Base-by-base conservation (phyloP, 2,113 vertebrate genomes). In the Psettodes erumei region DNA sequence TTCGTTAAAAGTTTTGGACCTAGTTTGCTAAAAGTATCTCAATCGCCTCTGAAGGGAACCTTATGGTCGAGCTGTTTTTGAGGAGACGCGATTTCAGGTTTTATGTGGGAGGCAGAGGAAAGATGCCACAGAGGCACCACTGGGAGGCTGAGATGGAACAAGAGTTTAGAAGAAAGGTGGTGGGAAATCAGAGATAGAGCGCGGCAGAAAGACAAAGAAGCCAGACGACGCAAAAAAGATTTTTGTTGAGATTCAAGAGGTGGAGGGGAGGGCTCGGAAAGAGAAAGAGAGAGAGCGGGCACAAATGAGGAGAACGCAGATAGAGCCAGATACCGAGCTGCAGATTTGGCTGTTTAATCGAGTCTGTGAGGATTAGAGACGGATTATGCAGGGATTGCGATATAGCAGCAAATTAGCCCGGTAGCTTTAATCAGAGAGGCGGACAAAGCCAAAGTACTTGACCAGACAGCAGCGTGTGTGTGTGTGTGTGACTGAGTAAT, bases 351-450 rank as follows among this genome's bases (percentile, higher is more conserved):
- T 86, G 81, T 91, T 91, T 94, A 93, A 94, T 93, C 82, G 86
- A 89, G 89, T 79, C 85, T 74, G 77, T 33, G 73, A 88, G 93
- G 93, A 94, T 94, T 94, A 94, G 79, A 74, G 77, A 16, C n/a
- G 92, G 94, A 95, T 93, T 94, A 94, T 89, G 81, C 30, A 63
- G 86, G 90, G 91, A 91, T 93, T 83, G 88, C 61, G 65, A 90
- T 89, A 89, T 71, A 91, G 92, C 85, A 82, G 90, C 89, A 93
- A 94, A 93, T 93, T 94, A 93, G 90, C 94, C 82, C 48, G 82
- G 82, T 88, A 90, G 75, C 84, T 88, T 94, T 94, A 94, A 95
- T 93, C 89, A 92, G 83, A 79, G 85, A 90, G 83, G 71, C 76
- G 81, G 86, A 87, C 87, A 79, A 83, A 90, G 79, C 85, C 53